Conservation (phyloP, 2,113 vertebrate genomes). For the Crypturellus undulatus region DNA sequence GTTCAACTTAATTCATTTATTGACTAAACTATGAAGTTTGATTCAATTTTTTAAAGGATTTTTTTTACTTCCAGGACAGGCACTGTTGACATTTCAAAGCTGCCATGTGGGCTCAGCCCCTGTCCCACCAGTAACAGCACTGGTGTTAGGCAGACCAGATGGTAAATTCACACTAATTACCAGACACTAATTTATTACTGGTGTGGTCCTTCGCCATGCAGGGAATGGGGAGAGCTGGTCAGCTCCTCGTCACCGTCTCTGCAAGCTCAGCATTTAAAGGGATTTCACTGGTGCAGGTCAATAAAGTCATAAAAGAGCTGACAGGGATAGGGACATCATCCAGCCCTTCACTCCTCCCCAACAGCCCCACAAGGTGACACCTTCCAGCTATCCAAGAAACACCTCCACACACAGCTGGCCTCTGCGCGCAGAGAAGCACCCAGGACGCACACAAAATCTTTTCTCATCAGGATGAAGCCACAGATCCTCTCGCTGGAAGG, state of each 20-base stretch:
- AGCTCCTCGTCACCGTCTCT: not conserved
- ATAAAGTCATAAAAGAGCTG: not conserved
- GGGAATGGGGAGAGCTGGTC: not conserved
- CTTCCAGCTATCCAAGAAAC: not conserved
- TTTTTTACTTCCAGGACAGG: not conserved
- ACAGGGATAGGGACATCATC: not conserved
- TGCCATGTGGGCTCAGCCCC: not conserved
- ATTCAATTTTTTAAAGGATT: not conserved
- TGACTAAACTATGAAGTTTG: not conserved
- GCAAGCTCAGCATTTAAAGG: not conserved
- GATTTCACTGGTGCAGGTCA: too few relatives aligned
- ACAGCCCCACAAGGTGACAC: not conserved
- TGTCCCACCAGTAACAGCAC: too few relatives aligned
- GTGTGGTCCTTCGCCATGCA: not conserved
- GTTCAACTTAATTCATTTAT: not conserved
- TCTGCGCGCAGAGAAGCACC: not conserved
- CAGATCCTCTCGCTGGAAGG: not conserved
- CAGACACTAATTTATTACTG: too few relatives aligned
- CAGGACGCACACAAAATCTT: too few relatives aligned
- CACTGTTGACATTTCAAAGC: not conserved
- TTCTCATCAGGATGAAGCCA: not conserved
- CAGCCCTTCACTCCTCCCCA: not conserved
- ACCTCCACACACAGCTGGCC: not conserved
- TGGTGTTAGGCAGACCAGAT: too few relatives aligned
- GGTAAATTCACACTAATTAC: too few relatives aligned